phyloP scores from a whole-genome alignment of 2,888 invertebrate genomes.

The Drosophila anceps region DNA sequence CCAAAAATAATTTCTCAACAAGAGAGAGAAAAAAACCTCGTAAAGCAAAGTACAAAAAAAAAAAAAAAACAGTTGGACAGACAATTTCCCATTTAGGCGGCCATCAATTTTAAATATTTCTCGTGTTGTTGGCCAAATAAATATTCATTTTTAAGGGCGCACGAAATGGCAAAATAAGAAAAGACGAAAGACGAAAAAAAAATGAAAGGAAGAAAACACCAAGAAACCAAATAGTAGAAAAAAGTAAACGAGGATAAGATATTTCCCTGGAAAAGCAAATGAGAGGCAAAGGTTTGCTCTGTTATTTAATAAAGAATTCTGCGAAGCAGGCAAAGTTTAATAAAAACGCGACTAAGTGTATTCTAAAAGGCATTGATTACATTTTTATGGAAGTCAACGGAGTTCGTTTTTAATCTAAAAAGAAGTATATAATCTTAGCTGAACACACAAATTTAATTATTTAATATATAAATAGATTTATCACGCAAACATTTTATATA shows the following conservation, averaged over 20 bases:
- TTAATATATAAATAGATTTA: too few relatives aligned
- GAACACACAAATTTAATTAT: background rate
- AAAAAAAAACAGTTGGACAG: background rate
- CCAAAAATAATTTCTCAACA: slow-evolving; percentile 50
- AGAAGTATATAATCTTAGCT: background rate
- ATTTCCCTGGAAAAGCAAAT: background rate
- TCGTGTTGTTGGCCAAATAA: slow-evolving; percentile 52
- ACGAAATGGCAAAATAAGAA: slow-evolving; percentile 10
- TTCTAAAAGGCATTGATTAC: slow-evolving; percentile 1
- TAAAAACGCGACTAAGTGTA: slow-evolving; percentile 2
- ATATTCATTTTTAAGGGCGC: slow-evolving; percentile 40
- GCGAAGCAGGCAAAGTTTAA: background rate
- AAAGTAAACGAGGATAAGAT: slow-evolving; percentile 6
- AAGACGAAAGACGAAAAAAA: background rate
- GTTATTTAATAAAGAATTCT: slow-evolving; percentile 24
- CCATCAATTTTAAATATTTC: slow-evolving; percentile 57
- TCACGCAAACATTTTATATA: too few relatives aligned
- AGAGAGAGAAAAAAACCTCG: slow-evolving; percentile 28
- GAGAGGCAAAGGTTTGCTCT: slow-evolving; percentile 11
- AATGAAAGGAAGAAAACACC: slow-evolving; percentile 5
- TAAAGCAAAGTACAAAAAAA: background rate
- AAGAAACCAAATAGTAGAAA: slow-evolving; percentile 19
- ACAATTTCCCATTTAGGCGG: slow-evolving; percentile 38
- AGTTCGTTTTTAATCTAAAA: background rate
- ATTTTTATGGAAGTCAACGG: background rate